These are phyloP conservation scores for Drymonia ruficornis DNA, from an alignment of 2,888 invertebrate species.

Conservation along the genomic window DNA sequence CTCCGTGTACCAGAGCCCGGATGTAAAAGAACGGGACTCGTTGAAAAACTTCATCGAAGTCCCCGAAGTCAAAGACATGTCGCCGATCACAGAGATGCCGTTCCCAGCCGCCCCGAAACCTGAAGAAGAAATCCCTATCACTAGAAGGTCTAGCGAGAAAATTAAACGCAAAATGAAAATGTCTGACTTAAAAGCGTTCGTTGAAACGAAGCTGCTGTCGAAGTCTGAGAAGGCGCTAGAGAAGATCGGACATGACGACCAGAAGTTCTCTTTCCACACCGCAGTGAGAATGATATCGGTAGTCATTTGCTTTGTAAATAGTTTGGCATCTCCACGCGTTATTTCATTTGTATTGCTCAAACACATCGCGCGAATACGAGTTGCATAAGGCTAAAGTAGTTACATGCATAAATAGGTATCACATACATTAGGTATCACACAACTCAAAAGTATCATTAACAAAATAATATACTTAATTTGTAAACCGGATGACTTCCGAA, in stretches of 20 bases:
- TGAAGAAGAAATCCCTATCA: constrained; percentile 72
- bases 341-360: constrained; percentile 5
- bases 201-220: constrained; percentile 95
- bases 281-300: constrained; percentile 87
- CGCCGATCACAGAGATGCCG: constrained; percentile 85
- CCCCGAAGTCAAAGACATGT: constrained; percentile 89
- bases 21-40: constrained; percentile 86
- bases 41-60: constrained; percentile 91
- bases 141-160: constrained; percentile 91
- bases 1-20: constrained; percentile 92
- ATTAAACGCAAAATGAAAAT: constrained; percentile 95
- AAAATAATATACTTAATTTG: neutral
- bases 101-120: constrained; percentile 59
- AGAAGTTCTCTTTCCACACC: constrained; percentile 82
- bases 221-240: constrained; percentile 96
- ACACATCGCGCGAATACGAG: neutral
- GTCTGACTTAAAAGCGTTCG: constrained; percentile 95
- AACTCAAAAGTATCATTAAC: neutral
- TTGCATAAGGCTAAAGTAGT: neutral
- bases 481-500: too few species aligned
- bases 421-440: too few species aligned
- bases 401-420: too few species aligned
- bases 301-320: constrained; percentile 31
- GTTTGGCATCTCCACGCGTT: constrained; percentile 12
- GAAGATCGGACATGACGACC: constrained; percentile 93